These are phyloP conservation scores for Ectemnius lituratus DNA, from an alignment of 2,888 invertebrate genomes.

Conservation along the genomic window DNA sequence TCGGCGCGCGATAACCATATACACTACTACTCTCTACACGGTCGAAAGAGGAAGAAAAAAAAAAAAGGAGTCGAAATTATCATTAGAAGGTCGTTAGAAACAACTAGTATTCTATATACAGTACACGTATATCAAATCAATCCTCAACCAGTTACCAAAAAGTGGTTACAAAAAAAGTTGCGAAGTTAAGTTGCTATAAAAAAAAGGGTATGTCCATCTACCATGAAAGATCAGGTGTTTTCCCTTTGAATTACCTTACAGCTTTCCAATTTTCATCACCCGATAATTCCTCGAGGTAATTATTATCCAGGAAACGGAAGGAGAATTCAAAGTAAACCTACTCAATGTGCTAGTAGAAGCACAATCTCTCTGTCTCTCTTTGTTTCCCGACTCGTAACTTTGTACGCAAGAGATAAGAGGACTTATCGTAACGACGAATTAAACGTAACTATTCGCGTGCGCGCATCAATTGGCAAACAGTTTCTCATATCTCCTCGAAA, in stretches of 20 bases:
- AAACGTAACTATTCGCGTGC: constrained; percentile 2
- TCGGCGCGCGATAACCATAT: constrained; percentile 13
- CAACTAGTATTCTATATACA: constrained; percentile 70
- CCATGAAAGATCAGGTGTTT: constrained; percentile 52
- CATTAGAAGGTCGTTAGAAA: constrained; percentile 70
- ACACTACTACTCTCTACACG: constrained; percentile 28
- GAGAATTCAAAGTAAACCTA: not conserved
- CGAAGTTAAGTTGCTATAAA: constrained; percentile 70
- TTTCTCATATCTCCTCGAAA: no score
- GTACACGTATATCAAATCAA: constrained; percentile 69
- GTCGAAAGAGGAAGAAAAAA: constrained; percentile 26
- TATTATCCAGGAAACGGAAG: not conserved
- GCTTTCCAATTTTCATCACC: not conserved
- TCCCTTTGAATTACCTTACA: not conserved
- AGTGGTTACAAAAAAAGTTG: constrained; percentile 66
- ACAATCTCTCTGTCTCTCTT: no score
- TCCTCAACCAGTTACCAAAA: constrained; percentile 72
- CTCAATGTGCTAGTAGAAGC: not conserved
- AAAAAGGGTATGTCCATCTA: constrained; percentile 67
- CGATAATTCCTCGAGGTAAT: not conserved
- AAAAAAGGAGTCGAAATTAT: constrained; percentile 61
- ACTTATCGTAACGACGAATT: constrained; percentile 2
- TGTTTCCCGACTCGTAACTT: not conserved
- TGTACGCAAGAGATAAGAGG: constrained; percentile 7
- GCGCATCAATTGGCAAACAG: no score